These are phyloP conservation scores for Oreochromis aureus DNA, from an alignment of 2,113 vertebrate species.

Conservation along the genomic window DNA sequence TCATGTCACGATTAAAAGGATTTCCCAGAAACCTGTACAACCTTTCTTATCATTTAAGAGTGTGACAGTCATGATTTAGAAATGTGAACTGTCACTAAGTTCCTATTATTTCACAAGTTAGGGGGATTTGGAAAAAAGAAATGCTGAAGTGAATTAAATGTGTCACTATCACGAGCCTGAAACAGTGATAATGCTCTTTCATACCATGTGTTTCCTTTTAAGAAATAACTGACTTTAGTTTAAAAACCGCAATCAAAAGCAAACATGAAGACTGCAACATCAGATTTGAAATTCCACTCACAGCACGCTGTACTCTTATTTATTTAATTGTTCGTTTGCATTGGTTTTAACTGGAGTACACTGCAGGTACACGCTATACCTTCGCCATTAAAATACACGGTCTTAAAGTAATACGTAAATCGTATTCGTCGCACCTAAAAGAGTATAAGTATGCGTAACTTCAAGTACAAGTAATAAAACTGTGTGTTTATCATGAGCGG, in stretches of 20 bases:
- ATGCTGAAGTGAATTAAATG: not conserved
- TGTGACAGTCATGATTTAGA: conserved; percentile 1
- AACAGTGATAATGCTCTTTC: not conserved
- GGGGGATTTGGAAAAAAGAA: not conserved
- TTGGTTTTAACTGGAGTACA: not conserved
- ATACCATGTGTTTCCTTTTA: not conserved
- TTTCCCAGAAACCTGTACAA: not conserved
- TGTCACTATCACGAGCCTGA: not conserved
- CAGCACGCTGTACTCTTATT: not conserved
- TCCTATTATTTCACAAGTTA: conserved; percentile 17
- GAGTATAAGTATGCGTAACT: not conserved
- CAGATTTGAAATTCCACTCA: not conserved
- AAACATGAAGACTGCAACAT: not conserved
- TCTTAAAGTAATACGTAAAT: not conserved
- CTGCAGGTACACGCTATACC: not conserved
- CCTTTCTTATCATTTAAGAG: not conserved
- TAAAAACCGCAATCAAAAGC: not conserved
- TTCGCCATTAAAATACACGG: not conserved
- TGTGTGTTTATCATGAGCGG: not conserved
- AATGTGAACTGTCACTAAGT: conserved; percentile 29
- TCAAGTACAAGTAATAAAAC: not conserved
- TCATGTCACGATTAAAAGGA: not conserved
- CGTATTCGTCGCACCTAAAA: not conserved
- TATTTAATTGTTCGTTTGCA: not conserved
- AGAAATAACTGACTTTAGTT: not conserved